phyloP scores from a whole-genome alignment of 1,140 invertebrate genomes.

The Parasteatoda tepidariorum region DNA sequence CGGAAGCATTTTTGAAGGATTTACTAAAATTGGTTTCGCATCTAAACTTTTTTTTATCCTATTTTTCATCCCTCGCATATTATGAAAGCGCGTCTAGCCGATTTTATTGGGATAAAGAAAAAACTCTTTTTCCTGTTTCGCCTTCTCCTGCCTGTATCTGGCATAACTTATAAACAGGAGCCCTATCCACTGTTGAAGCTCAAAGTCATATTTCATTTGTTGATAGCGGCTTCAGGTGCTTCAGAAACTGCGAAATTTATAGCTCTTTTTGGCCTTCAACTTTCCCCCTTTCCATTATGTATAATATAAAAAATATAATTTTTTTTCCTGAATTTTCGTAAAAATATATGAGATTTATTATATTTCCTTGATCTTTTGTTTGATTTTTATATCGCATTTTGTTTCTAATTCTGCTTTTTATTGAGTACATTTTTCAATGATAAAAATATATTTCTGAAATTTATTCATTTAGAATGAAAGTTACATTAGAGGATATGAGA shows the following conservation, averaged over 20 bases:
- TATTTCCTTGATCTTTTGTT: neutral
- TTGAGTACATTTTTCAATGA: neutral
- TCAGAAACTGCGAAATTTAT: conserved; percentile 51
- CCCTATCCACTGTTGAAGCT: neutral
- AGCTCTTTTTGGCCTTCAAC: conserved; percentile 21
- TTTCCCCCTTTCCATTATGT: conserved; percentile 21
- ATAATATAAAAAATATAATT: conserved; percentile 12
- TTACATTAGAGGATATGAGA: too few species aligned
- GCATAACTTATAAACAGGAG: conserved; percentile 51
- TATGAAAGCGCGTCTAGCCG: neutral
- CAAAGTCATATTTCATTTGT: conserved; percentile 47
- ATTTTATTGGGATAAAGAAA: conserved; percentile 22
- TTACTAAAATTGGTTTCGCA: conserved; percentile 48
- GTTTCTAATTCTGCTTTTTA: neutral
- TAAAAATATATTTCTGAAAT: neutral
- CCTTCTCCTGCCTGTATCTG: neutral
- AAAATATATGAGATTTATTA: conserved; percentile 49
- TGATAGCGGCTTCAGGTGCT: conserved; percentile 54
- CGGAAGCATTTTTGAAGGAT: conserved; percentile 55
- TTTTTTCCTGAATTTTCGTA: conserved; percentile 31
- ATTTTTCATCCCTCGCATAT: neutral
- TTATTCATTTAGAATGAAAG: neutral
- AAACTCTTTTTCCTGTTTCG: neutral
- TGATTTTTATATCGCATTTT: conserved; percentile 3
- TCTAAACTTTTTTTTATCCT: neutral